Percentiles rank a stretch among this genome's conserved stretches.
Conservation (phyloP, 1,140 invertebrate genomes). For the Nixonia krombeini region DNA sequence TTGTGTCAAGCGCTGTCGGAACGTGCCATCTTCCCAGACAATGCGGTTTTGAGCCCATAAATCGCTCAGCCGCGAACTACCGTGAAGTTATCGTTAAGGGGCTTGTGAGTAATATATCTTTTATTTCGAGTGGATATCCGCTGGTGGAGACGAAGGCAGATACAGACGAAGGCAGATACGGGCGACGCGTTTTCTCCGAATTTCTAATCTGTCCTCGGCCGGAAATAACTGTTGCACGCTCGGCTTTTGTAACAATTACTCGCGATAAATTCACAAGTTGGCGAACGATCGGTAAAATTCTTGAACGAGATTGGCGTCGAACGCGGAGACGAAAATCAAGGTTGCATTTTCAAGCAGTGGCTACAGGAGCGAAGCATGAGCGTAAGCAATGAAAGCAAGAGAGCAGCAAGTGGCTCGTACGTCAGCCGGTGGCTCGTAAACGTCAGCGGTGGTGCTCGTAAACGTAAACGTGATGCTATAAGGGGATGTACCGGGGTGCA, state of each 20-base stretch:
- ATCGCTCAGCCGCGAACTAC: slow-evolving; percentile 59
- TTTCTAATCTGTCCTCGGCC: no score
- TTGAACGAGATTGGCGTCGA: no score
- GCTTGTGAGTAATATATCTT: slow-evolving; percentile 38
- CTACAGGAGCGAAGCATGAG: slow-evolving; percentile 53
- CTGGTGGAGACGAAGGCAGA: no score
- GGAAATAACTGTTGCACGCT: no score
- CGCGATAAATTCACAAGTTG: no score
- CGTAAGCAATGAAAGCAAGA: slow-evolving; percentile 63
- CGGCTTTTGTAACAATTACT: no score
- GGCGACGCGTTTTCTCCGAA: no score
- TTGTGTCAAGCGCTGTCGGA: slow-evolving; percentile 50
- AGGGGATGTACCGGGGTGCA: slow-evolving; percentile 67
- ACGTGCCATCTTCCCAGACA: slow-evolving; percentile 51
- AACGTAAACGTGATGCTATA: slow-evolving; percentile 73
- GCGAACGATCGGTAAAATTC: no score
- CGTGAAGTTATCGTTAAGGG: slow-evolving; percentile 40
- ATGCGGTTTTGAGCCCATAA: slow-evolving; percentile 59
- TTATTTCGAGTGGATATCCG: no score
- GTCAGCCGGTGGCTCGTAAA: slow-evolving; percentile 74
- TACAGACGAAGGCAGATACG: slow-evolving; percentile 25
- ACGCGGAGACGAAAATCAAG: slow-evolving; percentile 55
- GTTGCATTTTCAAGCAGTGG: slow-evolving; percentile 54
- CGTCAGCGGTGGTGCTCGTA: slow-evolving; percentile 72
- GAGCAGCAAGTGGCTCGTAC: slow-evolving; percentile 73